These are phyloP conservation scores for Spea hammondii DNA, from an alignment of 2,797 vertebrate species.

Conservation along the genomic window DNA sequence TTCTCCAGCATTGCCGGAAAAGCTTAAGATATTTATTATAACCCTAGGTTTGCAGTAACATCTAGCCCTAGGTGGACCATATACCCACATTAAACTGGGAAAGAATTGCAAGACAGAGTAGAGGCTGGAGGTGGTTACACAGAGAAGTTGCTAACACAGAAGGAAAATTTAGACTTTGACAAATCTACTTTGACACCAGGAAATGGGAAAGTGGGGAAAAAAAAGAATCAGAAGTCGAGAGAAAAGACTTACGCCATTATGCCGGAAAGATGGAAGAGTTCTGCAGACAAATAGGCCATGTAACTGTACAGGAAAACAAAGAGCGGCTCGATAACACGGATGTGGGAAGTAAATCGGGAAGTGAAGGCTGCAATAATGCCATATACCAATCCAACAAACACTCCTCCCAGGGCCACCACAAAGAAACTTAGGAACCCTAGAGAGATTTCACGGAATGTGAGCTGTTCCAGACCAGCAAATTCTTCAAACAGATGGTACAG, in stretches of 20 bases:
- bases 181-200: neutral
- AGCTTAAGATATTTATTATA: too few relatives aligned
- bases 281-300: slow-evolving; percentile 94
- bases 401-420: slow-evolving; percentile 86
- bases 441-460: slow-evolving; percentile 76
- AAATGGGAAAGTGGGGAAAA: neutral
- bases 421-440: slow-evolving; percentile 91
- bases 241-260: slow-evolving; percentile 94
- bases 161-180: too few relatives aligned
- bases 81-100: too few relatives aligned
- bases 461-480: slow-evolving; percentile 67
- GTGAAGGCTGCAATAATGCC: slow-evolving; percentile 92
- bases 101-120: too few relatives aligned
- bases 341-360: slow-evolving; percentile 93
- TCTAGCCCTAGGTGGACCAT: too few relatives aligned
- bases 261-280: slow-evolving; percentile 96
- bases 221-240: neutral
- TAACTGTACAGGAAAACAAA: slow-evolving; percentile 99
- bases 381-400: slow-evolving; percentile 87
- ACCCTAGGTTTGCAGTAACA: neutral
- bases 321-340: slow-evolving; percentile 95
- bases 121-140: too few relatives aligned
- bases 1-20: too few relatives aligned
- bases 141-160: too few relatives aligned
- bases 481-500: slow-evolving; percentile 97